Percentiles rank a stretch among this genome's conserved stretches.
Conservation (phyloP, 2,113 vertebrate species). For the Psammodynastes pulverulentus region DNA sequence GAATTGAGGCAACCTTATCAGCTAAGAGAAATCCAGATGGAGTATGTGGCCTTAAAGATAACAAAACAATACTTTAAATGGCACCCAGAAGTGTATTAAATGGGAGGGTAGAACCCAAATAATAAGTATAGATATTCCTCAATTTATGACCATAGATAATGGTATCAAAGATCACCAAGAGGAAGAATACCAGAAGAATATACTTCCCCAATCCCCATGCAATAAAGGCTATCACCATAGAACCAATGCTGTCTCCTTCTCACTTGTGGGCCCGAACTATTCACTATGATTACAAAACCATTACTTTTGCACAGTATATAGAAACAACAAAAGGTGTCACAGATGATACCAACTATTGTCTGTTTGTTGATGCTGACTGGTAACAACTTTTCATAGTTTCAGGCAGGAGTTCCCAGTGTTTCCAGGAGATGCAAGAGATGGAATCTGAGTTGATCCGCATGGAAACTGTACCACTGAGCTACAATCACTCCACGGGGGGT, state of each 20-base stretch:
- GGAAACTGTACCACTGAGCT: not conserved
- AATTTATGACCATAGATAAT: not conserved
- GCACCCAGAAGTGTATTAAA: not conserved
- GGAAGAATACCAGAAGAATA: too few species aligned
- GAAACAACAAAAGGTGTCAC: not conserved
- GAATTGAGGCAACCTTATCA: not conserved
- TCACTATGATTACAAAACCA: not conserved
- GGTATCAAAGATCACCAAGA: too few species aligned
- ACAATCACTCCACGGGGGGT: not conserved
- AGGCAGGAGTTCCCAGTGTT: not conserved
- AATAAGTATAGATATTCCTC: not conserved
- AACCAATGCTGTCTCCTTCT: not conserved
- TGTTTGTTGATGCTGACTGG: not conserved
- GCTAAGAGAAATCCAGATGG: not conserved
- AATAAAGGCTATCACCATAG: not conserved
- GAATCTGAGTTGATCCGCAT: not conserved
- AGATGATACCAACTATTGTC: not conserved
- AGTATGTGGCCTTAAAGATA: not conserved
- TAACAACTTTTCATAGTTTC: not conserved
- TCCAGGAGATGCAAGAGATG: not conserved
- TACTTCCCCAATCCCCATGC: too few species aligned
- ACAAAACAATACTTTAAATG: not conserved
- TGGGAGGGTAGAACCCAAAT: not conserved
- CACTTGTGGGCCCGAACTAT: not conserved
- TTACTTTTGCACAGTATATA: not conserved